Base-by-base conservation (phyloP, 2,797 vertebrate species). In the Chelon auratus region DNA sequence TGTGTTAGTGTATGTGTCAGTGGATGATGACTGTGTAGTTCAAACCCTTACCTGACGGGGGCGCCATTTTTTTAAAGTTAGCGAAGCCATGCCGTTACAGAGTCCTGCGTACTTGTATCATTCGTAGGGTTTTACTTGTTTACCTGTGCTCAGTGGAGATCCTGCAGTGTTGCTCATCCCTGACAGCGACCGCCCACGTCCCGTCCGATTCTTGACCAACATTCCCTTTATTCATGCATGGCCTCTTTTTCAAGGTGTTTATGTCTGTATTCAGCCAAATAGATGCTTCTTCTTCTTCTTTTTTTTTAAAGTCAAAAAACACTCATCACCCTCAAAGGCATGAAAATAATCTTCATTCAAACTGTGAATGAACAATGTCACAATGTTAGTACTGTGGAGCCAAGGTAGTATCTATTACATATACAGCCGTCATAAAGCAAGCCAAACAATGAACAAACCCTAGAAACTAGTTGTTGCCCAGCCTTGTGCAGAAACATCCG, bases 161-260 rank as follows among this genome's bases (percentile, higher is more conserved):
- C 66, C 57, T 56, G n/a, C 54, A 11, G 55, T 55, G 51, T 61
- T 6, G 37, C 4, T 47, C 0, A 50, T 61, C 55, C 45, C 69
- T 26, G 1, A 39, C 67, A 63, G 13, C 4, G 51, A 7, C 20
- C 10, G 18, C 20, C 22, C 20, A 37, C 40, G 4, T 69, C 17
- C 30, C 9, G 15, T 40, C 37, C 30, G 13, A 36, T 58, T 18
- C 54, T 8, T 60, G 10, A 42, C 50, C 1, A 9, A 40, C 18
- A 63, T 18, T 18, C 43, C 61, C 71, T 75, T 81, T 50, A 68
- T 61, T 57, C 66, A 80, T 68, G 84, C 83, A 87, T 78, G 88
- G 48, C 71, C 57, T 76, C 54, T 69, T 3, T 54, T 61, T 77
- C 71, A 18, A 55, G 17, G 33, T 57, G 55, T 43, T 59, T 33